Evolutionary conservation across 1,140 invertebrate genomes (phyloP).

Genomic region (Euura saliciscinereae): DNA sequence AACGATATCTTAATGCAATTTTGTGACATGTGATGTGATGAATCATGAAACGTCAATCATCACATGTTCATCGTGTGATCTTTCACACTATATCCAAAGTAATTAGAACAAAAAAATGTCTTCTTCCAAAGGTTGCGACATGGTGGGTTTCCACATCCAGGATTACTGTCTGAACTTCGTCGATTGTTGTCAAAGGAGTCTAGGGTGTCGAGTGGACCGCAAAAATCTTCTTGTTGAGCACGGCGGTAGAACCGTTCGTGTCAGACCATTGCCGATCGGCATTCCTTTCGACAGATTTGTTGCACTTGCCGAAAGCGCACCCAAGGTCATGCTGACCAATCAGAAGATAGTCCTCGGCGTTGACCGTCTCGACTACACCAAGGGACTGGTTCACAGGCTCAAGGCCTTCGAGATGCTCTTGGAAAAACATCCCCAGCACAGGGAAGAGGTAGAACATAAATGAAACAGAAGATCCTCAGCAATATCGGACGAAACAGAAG

Average conservation of each 20-base stretch:
- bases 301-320: constrained; percentile 78
- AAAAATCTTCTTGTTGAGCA: constrained; percentile 88
- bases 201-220: constrained; percentile 86
- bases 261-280: constrained; percentile 84
- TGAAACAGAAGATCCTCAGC: not conserved
- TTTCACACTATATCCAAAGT: too few relatives aligned
- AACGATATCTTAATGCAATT: too few relatives aligned
- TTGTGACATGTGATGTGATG: too few relatives aligned
- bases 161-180: constrained; percentile 93
- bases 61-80: too few relatives aligned
- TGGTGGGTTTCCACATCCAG: constrained; percentile 91
- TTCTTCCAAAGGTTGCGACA: constrained; percentile 73
- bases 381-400: constrained; percentile 85
- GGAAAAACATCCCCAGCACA: constrained; percentile 85
- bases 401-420: constrained; percentile 84
- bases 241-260: constrained; percentile 81
- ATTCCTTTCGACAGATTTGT: constrained; percentile 89
- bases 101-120: constrained; percentile 24
- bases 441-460: constrained; percentile 69
- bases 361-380: constrained; percentile 90
- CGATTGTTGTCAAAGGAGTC: constrained; percentile 85
- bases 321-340: constrained; percentile 70
- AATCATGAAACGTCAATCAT: too few relatives aligned
- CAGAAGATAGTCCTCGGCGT: constrained; percentile 87
- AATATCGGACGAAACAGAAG: too few relatives aligned